Evolutionary conservation across 92 coral and sea anemone genomes (phyloP).

Genomic region (Siderastrea siderea): DNA sequence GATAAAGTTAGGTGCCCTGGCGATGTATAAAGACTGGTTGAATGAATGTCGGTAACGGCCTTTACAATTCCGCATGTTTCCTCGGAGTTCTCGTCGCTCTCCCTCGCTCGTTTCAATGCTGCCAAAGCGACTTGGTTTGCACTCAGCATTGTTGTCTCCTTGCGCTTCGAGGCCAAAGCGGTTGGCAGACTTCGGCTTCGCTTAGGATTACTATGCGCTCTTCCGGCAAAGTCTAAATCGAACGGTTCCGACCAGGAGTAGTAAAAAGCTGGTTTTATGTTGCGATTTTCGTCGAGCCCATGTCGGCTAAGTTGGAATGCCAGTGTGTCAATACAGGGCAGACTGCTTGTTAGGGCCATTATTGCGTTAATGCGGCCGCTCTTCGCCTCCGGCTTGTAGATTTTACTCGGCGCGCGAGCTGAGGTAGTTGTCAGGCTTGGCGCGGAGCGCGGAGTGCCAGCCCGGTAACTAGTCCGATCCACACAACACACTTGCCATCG

Average conservation of each 20-base stretch:
- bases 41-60: conserved; percentile 42
- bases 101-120: conserved; percentile 24
- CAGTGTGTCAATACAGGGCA: conserved; percentile 83
- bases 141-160: conserved; percentile 11
- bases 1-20: conserved; percentile 65
- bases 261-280: conserved; percentile 72
- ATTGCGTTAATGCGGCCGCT: not conserved
- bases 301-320: conserved; percentile 79
- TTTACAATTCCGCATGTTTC: conserved; percentile 28
- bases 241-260: conserved; percentile 94
- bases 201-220: conserved; percentile 71
- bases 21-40: conserved; percentile 68
- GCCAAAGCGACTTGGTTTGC: not conserved
- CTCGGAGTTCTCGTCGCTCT: conserved; percentile 23
- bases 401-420: conserved; percentile 33
- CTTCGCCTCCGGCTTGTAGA: conserved; percentile 13
- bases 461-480: conserved; percentile 49
- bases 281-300: conserved; percentile 79
- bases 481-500: conserved; percentile 74
- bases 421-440: conserved; percentile 37
- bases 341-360: conserved; percentile 84
- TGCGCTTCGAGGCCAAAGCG: conserved; percentile 36
- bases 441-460: conserved; percentile 46
- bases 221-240: conserved; percentile 89
- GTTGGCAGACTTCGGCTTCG: conserved; percentile 83